phyloP scores from a whole-genome alignment of 2,113 vertebrate genomes.

The Dendropsophus ebraccatus region DNA sequence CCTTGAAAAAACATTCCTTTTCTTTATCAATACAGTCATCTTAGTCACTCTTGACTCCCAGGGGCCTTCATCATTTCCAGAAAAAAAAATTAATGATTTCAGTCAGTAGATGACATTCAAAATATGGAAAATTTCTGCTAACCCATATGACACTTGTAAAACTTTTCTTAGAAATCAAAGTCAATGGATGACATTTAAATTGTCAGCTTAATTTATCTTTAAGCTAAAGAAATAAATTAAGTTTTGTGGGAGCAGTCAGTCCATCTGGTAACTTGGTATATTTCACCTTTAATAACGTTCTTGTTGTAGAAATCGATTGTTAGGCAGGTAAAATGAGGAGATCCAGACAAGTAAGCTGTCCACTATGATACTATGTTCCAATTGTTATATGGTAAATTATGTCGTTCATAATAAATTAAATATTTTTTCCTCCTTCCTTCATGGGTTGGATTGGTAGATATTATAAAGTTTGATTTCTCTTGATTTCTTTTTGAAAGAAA shows the following conservation, averaged over 20 bases:
- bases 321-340: neutral
- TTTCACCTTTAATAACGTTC: neutral
- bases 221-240: constrained; percentile 36
- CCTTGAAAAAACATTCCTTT: constrained; percentile 1
- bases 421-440: neutral
- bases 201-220: constrained; percentile 36
- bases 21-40: constrained; percentile 8
- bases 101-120: constrained; percentile 36
- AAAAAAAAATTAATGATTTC: constrained; percentile 44
- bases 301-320: neutral
- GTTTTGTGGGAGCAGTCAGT: constrained; percentile 6
- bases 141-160: constrained; percentile 33
- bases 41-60: neutral
- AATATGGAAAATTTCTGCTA: constrained; percentile 11
- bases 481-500: neutral
- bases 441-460: neutral
- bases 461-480: neutral
- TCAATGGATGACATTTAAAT: constrained; percentile 41
- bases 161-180: constrained; percentile 28
- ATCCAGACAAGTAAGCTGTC: neutral
- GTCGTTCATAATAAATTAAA: neutral
- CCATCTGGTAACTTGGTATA: constrained; percentile 17
- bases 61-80: constrained; percentile 10
- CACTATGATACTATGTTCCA: neutral
- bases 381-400: too few relatives aligned